phyloP scores from a whole-genome alignment of 1,140 invertebrate genomes.

The Metopolophium dirhodum region DNA sequence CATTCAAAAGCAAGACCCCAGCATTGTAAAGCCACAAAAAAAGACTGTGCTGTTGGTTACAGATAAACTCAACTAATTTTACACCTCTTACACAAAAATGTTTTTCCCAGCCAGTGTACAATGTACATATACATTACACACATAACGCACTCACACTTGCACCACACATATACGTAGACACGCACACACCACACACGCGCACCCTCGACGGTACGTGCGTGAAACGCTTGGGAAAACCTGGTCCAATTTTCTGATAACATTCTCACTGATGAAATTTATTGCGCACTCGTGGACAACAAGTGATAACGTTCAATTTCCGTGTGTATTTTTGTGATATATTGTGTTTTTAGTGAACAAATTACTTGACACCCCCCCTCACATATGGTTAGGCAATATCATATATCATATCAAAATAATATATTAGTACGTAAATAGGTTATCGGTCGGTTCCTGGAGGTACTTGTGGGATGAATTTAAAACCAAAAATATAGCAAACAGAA shows the following conservation, averaged over 20 bases:
- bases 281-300: constrained; percentile 18
- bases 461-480: neutral
- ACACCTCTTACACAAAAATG: constrained; percentile 53
- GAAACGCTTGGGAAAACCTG: neutral
- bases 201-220: constrained; percentile 1
- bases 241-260: constrained; percentile 56
- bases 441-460: neutral
- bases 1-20: neutral
- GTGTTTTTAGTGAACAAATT: constrained; percentile 35
- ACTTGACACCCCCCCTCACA: neutral
- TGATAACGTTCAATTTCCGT: constrained; percentile 43
- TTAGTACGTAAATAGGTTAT: neutral
- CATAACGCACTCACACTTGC: neutral
- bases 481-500: neutral
- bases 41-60: constrained; percentile 8
- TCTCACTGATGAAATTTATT: constrained; percentile 40
- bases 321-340: constrained; percentile 35
- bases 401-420: neutral
- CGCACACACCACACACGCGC: too few species aligned
- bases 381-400: neutral
- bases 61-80: constrained; percentile 54
- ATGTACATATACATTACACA: neutral
- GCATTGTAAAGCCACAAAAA: neutral
- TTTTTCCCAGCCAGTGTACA: neutral
- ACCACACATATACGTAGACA: too few species aligned